Percentiles rank a stretch among this genome's conserved stretches.
Conservation (phyloP, 2,797 vertebrate genomes). For the Poeciliopsis presidionis region DNA sequence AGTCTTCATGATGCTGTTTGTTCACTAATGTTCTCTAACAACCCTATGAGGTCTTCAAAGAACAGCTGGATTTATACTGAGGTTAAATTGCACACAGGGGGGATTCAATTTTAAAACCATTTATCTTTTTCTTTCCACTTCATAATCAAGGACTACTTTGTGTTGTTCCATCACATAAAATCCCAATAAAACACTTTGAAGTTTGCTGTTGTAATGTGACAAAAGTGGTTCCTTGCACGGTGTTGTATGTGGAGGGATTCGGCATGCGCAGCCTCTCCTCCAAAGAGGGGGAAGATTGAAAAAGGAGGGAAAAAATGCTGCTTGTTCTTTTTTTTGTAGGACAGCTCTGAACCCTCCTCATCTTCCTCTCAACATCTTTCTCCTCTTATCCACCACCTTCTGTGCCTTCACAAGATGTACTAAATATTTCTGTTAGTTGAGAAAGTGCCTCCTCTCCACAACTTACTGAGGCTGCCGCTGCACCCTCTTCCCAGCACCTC, state of each 20-base stretch:
- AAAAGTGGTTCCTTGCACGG: background rate
- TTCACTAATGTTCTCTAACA: constrained; percentile 4
- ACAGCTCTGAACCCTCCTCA: constrained; percentile 37
- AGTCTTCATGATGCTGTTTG: background rate
- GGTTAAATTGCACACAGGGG: background rate
- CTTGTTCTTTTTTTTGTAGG: constrained; percentile 50
- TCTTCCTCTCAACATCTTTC: constrained; percentile 10
- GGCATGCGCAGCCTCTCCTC: constrained; percentile 39
- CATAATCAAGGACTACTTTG: background rate
- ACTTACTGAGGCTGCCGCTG: constrained; percentile 38
- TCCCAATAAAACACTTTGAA: constrained; percentile 2
- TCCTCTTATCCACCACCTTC: constrained; percentile 34
- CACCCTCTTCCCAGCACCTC: constrained; percentile 52
- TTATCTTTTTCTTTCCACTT: constrained; percentile 9
- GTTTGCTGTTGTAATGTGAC: background rate
- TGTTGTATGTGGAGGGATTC: constrained; percentile 52
- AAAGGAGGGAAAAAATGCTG: constrained; percentile 16
- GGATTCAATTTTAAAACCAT: background rate
- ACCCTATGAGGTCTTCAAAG: background rate
- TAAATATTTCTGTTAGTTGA: constrained; percentile 76
- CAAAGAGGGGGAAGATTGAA: constrained; percentile 24
- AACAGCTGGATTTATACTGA: background rate
- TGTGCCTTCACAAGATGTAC: constrained; percentile 57
- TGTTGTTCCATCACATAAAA: background rate
- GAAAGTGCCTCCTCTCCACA: constrained; percentile 54